A percentile compares a stretch with the other conserved stretches of the same genome.
Conservation (phyloP, 2,888 invertebrate genomes). For the Pimpla rufipes region DNA sequence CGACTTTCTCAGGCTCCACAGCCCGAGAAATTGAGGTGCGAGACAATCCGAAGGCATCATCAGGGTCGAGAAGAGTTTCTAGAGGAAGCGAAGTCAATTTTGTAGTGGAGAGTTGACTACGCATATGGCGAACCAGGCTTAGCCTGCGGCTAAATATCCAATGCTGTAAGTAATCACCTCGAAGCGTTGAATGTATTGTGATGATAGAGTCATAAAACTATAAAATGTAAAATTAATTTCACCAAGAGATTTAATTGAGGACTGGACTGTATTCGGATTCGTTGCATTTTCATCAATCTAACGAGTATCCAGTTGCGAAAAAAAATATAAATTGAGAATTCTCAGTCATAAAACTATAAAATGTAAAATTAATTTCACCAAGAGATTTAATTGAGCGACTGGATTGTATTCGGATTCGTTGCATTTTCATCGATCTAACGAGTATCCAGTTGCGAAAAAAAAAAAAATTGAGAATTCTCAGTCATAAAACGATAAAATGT, state of each 20-base stretch:
- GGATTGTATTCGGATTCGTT: no score
- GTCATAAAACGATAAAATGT: no score
- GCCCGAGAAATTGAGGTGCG: background rate
- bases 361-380: no score
- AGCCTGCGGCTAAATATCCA: background rate
- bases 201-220: background rate
- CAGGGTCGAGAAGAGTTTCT: conserved; percentile 24
- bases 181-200: background rate
- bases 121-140: background rate
- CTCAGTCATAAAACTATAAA: no score
- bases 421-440: no score
- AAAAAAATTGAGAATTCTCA: no score
- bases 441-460: no score
- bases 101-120: background rate
- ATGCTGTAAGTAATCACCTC: background rate
- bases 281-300: background rate
- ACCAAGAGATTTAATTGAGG: background rate
- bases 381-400: no score
- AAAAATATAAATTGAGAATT: background rate
- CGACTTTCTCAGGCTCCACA: background rate
- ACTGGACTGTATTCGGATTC: background rate
- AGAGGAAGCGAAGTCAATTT: background rate
- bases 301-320: background rate
- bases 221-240: background rate
- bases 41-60: background rate